Conservation (phyloP, 2,888 invertebrate species). For the Seladonia tumulorum region DNA sequence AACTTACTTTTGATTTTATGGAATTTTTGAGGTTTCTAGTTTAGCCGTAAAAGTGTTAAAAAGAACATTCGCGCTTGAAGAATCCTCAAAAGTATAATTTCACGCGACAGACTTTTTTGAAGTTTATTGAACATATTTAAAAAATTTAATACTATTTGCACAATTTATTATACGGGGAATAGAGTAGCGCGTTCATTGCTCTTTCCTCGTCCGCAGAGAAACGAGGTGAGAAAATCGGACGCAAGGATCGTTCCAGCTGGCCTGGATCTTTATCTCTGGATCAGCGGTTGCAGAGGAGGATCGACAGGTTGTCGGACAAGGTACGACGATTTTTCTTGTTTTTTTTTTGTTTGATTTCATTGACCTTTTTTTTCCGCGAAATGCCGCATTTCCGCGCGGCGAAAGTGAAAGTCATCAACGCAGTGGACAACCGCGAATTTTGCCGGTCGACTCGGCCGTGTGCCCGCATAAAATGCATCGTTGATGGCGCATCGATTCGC, state of each 20-base stretch:
- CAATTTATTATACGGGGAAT: not conserved
- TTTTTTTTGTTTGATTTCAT: not conserved
- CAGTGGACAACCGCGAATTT: slow-evolving; percentile 34
- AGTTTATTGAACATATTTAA: not conserved
- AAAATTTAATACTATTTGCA: not conserved
- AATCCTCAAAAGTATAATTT: not conserved
- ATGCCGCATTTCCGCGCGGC: slow-evolving; percentile 23
- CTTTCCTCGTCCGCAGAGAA: slow-evolving; percentile 34
- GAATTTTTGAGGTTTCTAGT: too few relatives aligned
- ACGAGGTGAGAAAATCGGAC: slow-evolving; percentile 49
- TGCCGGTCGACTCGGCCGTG: slow-evolving; percentile 21
- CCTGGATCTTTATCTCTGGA: slow-evolving; percentile 46
- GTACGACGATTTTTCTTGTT: slow-evolving; percentile 21
- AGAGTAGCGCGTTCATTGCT: not conserved
- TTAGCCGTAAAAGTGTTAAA: too few relatives aligned
- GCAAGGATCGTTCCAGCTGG: slow-evolving; percentile 61
- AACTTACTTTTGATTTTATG: too few relatives aligned
- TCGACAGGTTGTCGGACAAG: slow-evolving; percentile 24
- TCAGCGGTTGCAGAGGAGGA: not conserved
- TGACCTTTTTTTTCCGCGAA: not conserved
- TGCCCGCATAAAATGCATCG: slow-evolving; percentile 27
- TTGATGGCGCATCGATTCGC: slow-evolving; percentile 25
- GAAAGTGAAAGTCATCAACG: slow-evolving; percentile 47
- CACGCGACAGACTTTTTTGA: not conserved
- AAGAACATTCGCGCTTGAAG: too few relatives aligned